Evolutionary conservation across 2,888 invertebrate genomes (phyloP).

Genomic region (Orchesella flavescens): DNA sequence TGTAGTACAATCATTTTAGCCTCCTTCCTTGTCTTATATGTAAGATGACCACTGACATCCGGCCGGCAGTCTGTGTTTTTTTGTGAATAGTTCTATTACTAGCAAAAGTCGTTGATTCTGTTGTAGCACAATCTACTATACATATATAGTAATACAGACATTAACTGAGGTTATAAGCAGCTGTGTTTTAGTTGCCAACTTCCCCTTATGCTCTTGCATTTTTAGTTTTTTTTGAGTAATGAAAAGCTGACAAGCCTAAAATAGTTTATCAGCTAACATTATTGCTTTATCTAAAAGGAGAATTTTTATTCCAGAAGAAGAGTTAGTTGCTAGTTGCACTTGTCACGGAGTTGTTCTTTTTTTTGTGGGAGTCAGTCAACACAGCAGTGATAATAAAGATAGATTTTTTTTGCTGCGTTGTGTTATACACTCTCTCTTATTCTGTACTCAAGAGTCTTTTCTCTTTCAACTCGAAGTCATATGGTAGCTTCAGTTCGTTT

Average conservation of each 20-base stretch:
- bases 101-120: too few relatives aligned
- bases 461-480: constrained; percentile 22
- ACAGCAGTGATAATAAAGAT: neutral
- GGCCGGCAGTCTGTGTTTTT: too few relatives aligned
- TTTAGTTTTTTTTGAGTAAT: constrained; percentile 7
- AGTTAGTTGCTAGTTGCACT: constrained; percentile 33
- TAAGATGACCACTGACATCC: too few relatives aligned
- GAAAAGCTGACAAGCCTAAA: constrained; percentile 44
- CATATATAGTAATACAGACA: constrained; percentile 12
- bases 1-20: neutral
- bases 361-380: constrained; percentile 6
- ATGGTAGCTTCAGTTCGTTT: constrained; percentile 39
- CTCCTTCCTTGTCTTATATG: neutral
- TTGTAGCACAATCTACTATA: too few relatives aligned
- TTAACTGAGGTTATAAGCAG: constrained; percentile 2
- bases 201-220: neutral
- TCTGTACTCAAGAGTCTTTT: neutral
- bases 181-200: constrained; percentile 12
- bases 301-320: constrained; percentile 16
- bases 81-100: too few relatives aligned
- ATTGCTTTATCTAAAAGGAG: constrained; percentile 38
- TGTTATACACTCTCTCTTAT: too few relatives aligned
- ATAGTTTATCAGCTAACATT: constrained; percentile 33
- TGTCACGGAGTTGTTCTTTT: constrained; percentile 28
- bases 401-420: neutral